These are phyloP conservation scores for Platycheirus albimanus DNA, from an alignment of 2,888 invertebrate species.

Conservation along the genomic window DNA sequence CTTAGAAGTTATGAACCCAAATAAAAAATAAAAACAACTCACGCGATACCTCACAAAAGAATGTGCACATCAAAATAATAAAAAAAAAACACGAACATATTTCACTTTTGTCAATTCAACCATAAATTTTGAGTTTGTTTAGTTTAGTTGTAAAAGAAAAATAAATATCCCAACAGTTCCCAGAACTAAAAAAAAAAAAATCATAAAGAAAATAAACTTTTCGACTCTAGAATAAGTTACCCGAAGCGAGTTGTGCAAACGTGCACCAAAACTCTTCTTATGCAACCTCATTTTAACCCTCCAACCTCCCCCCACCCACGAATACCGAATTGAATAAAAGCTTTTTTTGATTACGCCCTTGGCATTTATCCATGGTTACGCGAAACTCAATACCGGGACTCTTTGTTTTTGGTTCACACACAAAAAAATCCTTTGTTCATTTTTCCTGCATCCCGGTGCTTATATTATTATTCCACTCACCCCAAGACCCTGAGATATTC, in stretches of 20 bases:
- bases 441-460: not conserved
- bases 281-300: constrained; percentile 18
- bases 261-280: constrained; percentile 33
- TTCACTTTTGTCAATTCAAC: constrained; percentile 66
- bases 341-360: constrained; percentile 73
- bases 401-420: constrained; percentile 62
- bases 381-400: constrained; percentile 61
- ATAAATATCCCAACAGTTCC: constrained; percentile 54
- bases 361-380: constrained; percentile 74
- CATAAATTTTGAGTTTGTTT: constrained; percentile 66
- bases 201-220: constrained; percentile 2
- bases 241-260: constrained; percentile 30
- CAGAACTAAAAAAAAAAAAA: constrained; percentile 37
- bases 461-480: constrained; percentile 28
- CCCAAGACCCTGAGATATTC: constrained; percentile 24
- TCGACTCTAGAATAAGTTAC: constrained; percentile 22
- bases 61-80: constrained; percentile 9
- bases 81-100: constrained; percentile 47
- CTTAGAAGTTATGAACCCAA: not conserved
- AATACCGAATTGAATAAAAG: constrained; percentile 56
- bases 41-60: constrained; percentile 49
- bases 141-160: constrained; percentile 55
- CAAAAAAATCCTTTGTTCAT: constrained; percentile 65
- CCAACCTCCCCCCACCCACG: not conserved
- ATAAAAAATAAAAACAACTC: constrained; percentile 41